Base-by-base conservation (phyloP, 1,140 invertebrate species). In the Ctenoplectra terminalis region DNA sequence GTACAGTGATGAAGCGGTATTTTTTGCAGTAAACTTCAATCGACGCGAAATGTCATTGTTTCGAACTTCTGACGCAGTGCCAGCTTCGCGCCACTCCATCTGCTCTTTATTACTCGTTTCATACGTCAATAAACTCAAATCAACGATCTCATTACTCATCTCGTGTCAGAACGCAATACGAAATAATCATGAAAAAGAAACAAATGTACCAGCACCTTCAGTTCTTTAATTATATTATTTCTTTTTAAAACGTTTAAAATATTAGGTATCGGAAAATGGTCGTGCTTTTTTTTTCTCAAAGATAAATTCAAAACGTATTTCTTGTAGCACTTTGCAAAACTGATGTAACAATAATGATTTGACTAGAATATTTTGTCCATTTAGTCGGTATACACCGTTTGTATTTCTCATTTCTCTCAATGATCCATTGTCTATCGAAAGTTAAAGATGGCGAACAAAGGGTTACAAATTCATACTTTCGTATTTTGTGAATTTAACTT, bases 91-190 rank as follows among this genome's bases (percentile, higher is more conserved):
- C 60, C 34, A 23, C 31, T 61, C 60, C 34, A 13, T 61, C 60
- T 20, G 9, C 60, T 23, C 60, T 61, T 64, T 64, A 40, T 64
- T 64, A 64, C n/a, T 40, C 61, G 61, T 64, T 64, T 40, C 61
- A 26, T 64, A 64, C 61, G 37, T 64, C 61, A 64, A 64, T 64
- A 64, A 64, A 37, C 61, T 64, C n/a, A 40, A 64, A 64, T 64
- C 61, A 64, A 64, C 37, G 37, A 64, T 64, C 61, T 64, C 61
- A 64, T 64, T 64, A 64, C 37, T 64, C 61, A 64, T n/a, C 61
- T 31, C 1, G 34, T 26, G 61, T 64, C 61, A 40, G 11, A 26
- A 26, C 5, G 23, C 54, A 15, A 17, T 8, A 17, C n/a, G 9
- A 64, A 64, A 43, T 40, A 26, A 64, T 64, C n/a, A 26, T 26